A percentile compares a stretch with the other conserved stretches of the same genome.
Conservation (phyloP, 2,888 invertebrate genomes). For the Noctuana brunneofusca region DNA sequence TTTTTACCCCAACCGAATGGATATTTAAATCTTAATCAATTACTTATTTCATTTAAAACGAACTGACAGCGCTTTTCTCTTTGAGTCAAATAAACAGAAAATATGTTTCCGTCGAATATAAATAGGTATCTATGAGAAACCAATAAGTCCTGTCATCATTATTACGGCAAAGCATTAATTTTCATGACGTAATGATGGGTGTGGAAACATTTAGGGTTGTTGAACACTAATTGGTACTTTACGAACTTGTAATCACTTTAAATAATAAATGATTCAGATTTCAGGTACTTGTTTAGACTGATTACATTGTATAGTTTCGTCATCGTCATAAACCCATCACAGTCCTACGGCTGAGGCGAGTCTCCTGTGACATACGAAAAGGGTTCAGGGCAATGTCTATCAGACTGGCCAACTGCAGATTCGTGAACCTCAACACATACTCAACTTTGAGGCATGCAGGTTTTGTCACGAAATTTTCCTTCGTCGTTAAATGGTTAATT, state of each 20-base stretch:
- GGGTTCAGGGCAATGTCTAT: too few species aligned
- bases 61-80: neutral
- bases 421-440: too few species aligned
- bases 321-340: too few species aligned
- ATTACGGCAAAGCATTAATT: neutral
- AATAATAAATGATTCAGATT: neutral
- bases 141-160: slow-evolving; percentile 2
- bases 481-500: too few species aligned
- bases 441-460: too few species aligned
- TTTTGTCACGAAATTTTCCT: too few species aligned
- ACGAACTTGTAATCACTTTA: neutral
- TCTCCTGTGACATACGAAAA: too few species aligned
- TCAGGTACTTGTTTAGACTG: neutral
- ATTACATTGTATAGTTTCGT: too few species aligned
- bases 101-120: slow-evolving; percentile 8
- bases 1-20: neutral
- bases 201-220: slow-evolving; percentile 12
- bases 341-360: too few species aligned
- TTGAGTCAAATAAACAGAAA: neutral
- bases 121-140: neutral
- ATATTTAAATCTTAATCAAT: neutral
- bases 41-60: neutral
- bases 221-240: neutral
- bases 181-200: neutral
- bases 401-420: too few species aligned